phyloP scores from a whole-genome alignment of 2,113 vertebrate species.

The Chrysemys picta region DNA sequence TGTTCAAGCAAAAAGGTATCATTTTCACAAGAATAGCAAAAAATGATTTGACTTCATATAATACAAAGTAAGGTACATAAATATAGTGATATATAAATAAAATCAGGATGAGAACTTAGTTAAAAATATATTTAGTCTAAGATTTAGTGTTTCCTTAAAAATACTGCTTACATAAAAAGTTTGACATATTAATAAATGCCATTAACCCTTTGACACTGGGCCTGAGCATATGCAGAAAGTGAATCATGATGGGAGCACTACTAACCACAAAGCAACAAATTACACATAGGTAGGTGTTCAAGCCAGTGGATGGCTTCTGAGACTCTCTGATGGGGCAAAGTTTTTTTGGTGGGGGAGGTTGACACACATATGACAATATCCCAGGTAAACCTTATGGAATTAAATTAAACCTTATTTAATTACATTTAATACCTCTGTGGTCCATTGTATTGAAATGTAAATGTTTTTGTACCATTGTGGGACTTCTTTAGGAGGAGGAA shows the following conservation, averaged over 20 bases:
- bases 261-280: conserved; percentile 24
- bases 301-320: neutral
- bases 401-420: neutral
- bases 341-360: neutral
- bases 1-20: neutral
- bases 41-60: neutral
- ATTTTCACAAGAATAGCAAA: conserved; percentile 18
- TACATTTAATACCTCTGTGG: neutral
- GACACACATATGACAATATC: neutral
- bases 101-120: conserved; percentile 8
- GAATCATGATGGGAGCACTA: neutral
- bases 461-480: neutral
- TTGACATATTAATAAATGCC: conserved; percentile 49
- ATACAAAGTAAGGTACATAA: conserved; percentile 10
- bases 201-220: conserved; percentile 47
- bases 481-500: neutral
- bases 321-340: accelerated
- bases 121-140: conserved; percentile 8
- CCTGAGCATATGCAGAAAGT: conserved; percentile 39
- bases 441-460: neutral
- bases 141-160: conserved; percentile 59
- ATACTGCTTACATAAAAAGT: neutral
- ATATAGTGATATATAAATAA: conserved; percentile 44
- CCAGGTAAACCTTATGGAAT: neutral
- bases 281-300: neutral